phyloP scores from a whole-genome alignment of 2,797 vertebrate genomes.

The Potorous gilbertii region DNA sequence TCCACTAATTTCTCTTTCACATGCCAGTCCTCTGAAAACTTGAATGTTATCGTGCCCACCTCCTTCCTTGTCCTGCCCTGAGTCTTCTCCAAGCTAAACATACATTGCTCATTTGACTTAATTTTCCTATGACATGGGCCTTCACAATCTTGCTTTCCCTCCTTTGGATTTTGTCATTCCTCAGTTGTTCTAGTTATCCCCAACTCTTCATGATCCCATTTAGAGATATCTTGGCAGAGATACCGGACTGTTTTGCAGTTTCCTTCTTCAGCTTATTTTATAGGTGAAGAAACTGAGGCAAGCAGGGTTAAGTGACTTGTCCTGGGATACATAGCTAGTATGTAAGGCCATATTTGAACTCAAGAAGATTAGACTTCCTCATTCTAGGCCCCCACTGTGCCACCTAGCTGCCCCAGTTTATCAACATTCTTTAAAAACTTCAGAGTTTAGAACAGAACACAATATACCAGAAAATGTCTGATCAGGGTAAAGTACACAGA shows the following conservation, averaged over 20 bases:
- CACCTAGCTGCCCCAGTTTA: background rate
- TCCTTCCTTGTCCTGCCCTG: background rate
- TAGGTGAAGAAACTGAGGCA: background rate
- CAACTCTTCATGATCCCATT: background rate
- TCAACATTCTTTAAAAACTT: background rate
- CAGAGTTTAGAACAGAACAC: background rate
- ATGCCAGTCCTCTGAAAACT: background rate
- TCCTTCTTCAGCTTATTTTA: background rate
- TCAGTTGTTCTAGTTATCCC: background rate
- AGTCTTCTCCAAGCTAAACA: background rate
- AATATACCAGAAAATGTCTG: background rate
- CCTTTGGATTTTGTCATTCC: background rate
- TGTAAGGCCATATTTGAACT: background rate
- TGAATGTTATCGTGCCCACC: background rate
- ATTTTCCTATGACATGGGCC: background rate
- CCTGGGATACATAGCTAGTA: background rate
- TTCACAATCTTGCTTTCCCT: background rate
- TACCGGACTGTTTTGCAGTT: background rate
- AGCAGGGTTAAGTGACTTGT: background rate
- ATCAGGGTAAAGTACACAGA: background rate
- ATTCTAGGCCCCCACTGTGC: background rate
- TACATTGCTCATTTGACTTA: background rate
- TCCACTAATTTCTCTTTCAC: background rate
- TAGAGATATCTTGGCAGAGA: background rate
- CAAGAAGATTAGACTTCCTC: background rate